phyloP scores from a whole-genome alignment of 2,888 invertebrate species.

The Melolontha melolontha region DNA sequence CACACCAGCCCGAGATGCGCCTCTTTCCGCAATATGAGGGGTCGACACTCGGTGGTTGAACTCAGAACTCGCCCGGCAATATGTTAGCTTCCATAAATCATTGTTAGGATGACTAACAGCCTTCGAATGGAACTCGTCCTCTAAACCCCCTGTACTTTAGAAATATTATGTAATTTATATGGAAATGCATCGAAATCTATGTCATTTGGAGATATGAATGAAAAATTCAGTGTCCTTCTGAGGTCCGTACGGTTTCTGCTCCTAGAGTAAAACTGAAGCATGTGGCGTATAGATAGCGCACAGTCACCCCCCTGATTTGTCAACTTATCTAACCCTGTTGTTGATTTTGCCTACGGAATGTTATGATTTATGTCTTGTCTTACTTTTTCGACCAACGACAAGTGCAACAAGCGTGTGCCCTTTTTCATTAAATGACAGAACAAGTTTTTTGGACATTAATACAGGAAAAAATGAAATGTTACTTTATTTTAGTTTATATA shows the following conservation, averaged over 20 bases:
- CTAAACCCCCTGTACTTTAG: slow-evolving; percentile 61
- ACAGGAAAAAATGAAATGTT: slow-evolving; percentile 3
- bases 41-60: slow-evolving; percentile 54
- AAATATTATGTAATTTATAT: slow-evolving; percentile 70
- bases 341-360: slow-evolving; percentile 59
- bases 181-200: slow-evolving; percentile 68
- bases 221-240: slow-evolving; percentile 64
- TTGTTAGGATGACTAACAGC: slow-evolving; percentile 69
- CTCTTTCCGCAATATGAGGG: slow-evolving; percentile 54
- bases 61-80: slow-evolving; percentile 62
- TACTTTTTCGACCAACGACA: slow-evolving; percentile 16
- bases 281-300: slow-evolving; percentile 60
- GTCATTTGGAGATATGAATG: slow-evolving; percentile 67
- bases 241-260: slow-evolving; percentile 51
- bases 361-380: slow-evolving; percentile 53
- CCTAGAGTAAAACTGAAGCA: slow-evolving; percentile 50
- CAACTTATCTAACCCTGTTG: slow-evolving; percentile 61
- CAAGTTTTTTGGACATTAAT: slow-evolving; percentile 16
- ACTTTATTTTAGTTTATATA: no score
- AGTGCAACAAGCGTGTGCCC: slow-evolving; percentile 35
- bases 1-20: slow-evolving; percentile 51
- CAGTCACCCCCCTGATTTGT: slow-evolving; percentile 59
- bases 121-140: slow-evolving; percentile 59
- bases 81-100: slow-evolving; percentile 69
- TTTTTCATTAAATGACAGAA: slow-evolving; percentile 35